Evolutionary conservation across 2,113 vertebrate genomes (phyloP), one percentile per base, ranked within the genome.

Genomic region (Narcine bancroftii): DNA sequence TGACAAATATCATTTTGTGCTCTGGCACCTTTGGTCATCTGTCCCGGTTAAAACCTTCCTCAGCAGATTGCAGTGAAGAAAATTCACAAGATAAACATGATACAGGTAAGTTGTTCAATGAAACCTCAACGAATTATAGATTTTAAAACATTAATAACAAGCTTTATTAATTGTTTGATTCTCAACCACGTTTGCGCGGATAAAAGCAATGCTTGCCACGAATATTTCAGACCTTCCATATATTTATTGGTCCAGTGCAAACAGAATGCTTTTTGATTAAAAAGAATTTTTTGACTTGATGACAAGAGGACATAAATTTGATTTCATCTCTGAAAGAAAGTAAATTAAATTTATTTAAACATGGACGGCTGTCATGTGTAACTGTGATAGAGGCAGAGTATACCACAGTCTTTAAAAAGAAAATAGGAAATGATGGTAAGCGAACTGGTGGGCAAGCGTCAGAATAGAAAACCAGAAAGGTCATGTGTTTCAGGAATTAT

Each of bases 1-100:
- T 87, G n/a, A 63, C 53, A 87, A 87, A 56, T 87, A 36, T 87
- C 56, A 69, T 69, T 71, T 91, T 33, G 65, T 10, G 42, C 65
- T 15, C 21, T 26, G 26, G 42, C 89, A 47, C 29, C 42, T 69
- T 47, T 15, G 65, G 65, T 26, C 26, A 87, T 87, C 53, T 36
- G 53, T 19, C 81, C 21, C n/a, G 21, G 15, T 21, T 63, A 15
- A 87, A 85, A 85, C 33, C 7, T 60, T 85, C 60, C 50, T 56
- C 50, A 85, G 24, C 26, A 85, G 3, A 56, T 85, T 87, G 17
- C 60, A 36, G 60, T 36, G 33, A 56, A 81, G 56, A 83, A 79
- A 56, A 76, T 42, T 47, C 42, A n/a, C 50, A 56, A 53, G 26
- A 36, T 36, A 60, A 63, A 6, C 56, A 60, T 60, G 81, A 60